phyloP scores from a whole-genome alignment of 2,797 vertebrate species.

The Pantherophis vulpinus region DNA sequence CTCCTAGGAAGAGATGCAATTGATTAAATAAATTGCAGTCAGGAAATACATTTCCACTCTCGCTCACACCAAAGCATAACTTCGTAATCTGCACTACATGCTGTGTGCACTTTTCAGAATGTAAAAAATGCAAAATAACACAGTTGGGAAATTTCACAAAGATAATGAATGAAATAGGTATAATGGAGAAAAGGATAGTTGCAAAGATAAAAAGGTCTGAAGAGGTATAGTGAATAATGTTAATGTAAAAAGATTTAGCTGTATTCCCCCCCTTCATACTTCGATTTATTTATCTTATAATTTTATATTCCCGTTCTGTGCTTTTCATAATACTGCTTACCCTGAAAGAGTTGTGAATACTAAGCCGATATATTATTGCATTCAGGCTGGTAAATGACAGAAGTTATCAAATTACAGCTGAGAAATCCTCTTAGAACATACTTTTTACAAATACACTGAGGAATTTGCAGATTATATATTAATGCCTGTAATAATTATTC shows the following conservation, averaged over 20 bases:
- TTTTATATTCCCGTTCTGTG: background rate
- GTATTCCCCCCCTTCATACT: background rate
- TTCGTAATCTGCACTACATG: background rate
- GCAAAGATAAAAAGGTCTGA: background rate
- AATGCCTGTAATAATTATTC: constrained; percentile 55
- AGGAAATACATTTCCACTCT: background rate
- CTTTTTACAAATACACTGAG: constrained; percentile 62
- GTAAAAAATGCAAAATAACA: no score
- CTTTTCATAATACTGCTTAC: background rate
- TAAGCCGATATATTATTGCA: constrained; percentile 47
- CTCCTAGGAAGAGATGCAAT: background rate
- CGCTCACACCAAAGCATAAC: background rate
- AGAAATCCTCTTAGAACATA: constrained; percentile 63
- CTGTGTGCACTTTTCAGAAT: background rate
- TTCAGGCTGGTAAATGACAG: constrained; percentile 56
- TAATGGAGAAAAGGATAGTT: background rate
- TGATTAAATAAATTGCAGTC: background rate
- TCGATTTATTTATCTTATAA: background rate
- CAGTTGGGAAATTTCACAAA: background rate
- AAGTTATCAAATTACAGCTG: constrained; percentile 62
- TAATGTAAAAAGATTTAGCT: background rate
- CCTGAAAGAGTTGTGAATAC: background rate
- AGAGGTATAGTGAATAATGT: background rate
- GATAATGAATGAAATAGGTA: background rate
- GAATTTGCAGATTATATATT: constrained; percentile 53